Evolutionary conservation across 2,888 invertebrate genomes (phyloP).

Genomic region (Leptopilina syphax): DNA sequence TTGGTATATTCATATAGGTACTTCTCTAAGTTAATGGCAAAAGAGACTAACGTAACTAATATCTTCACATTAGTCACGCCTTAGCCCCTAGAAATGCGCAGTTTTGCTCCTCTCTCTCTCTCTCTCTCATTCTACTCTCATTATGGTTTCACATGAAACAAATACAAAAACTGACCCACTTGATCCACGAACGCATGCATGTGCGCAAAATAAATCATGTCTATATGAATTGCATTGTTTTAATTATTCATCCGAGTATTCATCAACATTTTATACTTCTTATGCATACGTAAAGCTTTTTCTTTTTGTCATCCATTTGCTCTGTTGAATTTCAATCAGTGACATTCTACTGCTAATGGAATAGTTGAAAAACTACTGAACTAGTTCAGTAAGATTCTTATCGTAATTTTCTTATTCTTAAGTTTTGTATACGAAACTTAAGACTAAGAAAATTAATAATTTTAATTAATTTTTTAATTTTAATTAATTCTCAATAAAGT

Average conservation of each 20-base stretch:
- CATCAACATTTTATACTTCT: neutral
- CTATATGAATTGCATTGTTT: neutral
- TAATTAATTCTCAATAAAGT: too few relatives aligned
- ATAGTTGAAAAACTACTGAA: too few relatives aligned
- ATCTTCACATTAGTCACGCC: conserved; percentile 30
- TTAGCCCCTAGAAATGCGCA: neutral
- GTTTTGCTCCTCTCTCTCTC: conserved; percentile 26
- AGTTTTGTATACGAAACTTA: too few relatives aligned
- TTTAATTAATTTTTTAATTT: too few relatives aligned
- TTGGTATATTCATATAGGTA: conserved; percentile 81
- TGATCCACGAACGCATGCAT: neutral
- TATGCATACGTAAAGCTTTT: neutral
- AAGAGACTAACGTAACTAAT: conserved; percentile 15
- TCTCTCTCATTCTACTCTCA: neutral
- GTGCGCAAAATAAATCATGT: conserved; percentile 1
- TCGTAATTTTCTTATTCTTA: too few relatives aligned
- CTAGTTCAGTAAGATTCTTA: too few relatives aligned
- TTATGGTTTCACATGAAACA: conserved; percentile 1
- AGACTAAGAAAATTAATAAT: too few relatives aligned
- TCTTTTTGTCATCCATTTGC: neutral
- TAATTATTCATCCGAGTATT: too few relatives aligned
- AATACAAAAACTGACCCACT: conserved; percentile 2
- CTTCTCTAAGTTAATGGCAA: conserved; percentile 52
- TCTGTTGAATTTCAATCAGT: neutral
- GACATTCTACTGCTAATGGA: too few relatives aligned